These are phyloP conservation scores for Aptenodytes patagonicus DNA, from an alignment of 2,113 vertebrate species.

Conservation along the genomic window DNA sequence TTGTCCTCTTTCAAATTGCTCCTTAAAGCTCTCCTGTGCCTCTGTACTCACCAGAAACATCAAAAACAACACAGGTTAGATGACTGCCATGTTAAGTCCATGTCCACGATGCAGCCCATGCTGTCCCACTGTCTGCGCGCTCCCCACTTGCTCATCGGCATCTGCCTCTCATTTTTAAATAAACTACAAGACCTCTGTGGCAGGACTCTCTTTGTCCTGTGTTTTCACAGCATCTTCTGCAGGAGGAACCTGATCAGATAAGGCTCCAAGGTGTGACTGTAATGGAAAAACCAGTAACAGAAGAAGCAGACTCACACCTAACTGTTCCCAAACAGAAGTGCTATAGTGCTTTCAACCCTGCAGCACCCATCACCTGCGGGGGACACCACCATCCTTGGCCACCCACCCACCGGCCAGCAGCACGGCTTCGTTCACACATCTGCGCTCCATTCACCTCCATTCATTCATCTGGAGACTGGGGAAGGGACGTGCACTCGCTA, in stretches of 20 bases:
- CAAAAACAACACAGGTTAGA: accelerated
- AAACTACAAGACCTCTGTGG: accelerated
- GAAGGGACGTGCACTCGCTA: accelerated
- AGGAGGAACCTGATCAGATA: neutral
- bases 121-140: neutral
- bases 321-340: accelerated
- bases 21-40: neutral
- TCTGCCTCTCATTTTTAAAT: neutral
- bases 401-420: accelerated
- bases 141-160: neutral
- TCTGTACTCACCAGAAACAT: neutral
- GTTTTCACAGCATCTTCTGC: neutral
- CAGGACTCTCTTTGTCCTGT: neutral
- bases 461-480: accelerated
- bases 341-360: accelerated
- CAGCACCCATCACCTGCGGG: neutral
- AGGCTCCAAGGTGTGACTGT: neutral
- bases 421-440: accelerated
- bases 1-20: neutral
- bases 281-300: neutral
- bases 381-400: neutral
- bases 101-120: accelerated
- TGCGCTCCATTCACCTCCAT: accelerated
- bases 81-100: accelerated
- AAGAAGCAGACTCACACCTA: neutral